These are phyloP conservation scores for Graptemys geographica DNA, from an alignment of 2,797 vertebrate genomes.

Conservation along the genomic window DNA sequence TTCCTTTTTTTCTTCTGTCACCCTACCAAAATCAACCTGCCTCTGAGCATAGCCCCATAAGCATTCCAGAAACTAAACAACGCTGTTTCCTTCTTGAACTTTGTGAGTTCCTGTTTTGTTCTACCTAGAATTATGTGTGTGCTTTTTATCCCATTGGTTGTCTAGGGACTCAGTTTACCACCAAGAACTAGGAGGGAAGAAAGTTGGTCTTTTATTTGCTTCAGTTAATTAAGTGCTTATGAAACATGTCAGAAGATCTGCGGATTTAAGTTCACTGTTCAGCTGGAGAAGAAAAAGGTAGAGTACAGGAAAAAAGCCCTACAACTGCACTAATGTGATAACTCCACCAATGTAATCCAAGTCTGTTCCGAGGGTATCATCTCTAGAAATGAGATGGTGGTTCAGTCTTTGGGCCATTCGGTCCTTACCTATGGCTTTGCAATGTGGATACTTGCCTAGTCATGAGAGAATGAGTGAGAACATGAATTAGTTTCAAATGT, in stretches of 20 bases:
- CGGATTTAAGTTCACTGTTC: neutral
- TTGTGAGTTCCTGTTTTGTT: slow-evolving; percentile 42
- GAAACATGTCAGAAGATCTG: neutral
- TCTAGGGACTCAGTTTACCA: neutral
- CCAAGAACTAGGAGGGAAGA: neutral
- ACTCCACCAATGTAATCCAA: neutral
- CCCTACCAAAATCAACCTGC: slow-evolving; percentile 54
- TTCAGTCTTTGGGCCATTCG: neutral
- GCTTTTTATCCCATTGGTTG: neutral
- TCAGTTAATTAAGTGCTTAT: slow-evolving; percentile 3
- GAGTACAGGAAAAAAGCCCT: neutral
- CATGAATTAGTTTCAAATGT: neutral
- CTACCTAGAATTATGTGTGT: neutral
- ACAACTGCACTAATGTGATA: neutral
- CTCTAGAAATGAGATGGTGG: neutral
- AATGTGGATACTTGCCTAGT: neutral
- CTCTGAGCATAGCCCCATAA: neutral
- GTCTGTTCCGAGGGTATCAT: neutral
- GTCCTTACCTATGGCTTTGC: neutral
- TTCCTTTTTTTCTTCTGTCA: slow-evolving; percentile 11
- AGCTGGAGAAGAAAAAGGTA: neutral
- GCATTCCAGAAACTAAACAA: slow-evolving; percentile 45
- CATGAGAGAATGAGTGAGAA: neutral
- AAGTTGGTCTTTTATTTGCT: neutral
- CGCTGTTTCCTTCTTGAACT: slow-evolving; percentile 36